A percentile compares a stretch with the other conserved stretches of the same genome.
phyloP scores from a whole-genome alignment of 2,797 vertebrate species.

The Hirundo rustica region DNA sequence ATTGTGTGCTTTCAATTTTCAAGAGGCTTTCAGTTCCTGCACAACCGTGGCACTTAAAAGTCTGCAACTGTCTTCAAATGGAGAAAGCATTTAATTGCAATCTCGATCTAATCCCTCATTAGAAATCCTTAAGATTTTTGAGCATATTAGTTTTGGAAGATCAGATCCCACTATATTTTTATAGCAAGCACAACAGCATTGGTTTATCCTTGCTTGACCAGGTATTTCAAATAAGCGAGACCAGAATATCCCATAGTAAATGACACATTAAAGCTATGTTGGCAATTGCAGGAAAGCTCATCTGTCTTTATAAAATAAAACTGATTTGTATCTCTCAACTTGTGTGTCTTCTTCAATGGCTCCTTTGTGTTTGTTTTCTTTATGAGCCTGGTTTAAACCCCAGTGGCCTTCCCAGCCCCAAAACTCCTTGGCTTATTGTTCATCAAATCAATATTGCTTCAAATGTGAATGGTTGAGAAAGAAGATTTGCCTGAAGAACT shows the following conservation, averaged over 20 bases:
- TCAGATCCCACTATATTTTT: conserved; percentile 69
- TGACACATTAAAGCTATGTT: conserved; percentile 62
- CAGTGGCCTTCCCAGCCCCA: background rate
- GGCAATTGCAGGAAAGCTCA: conserved; percentile 69
- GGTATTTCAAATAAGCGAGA: conserved; percentile 65
- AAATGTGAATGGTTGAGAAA: background rate
- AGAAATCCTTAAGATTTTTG: conserved; percentile 65
- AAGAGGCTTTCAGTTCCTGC: conserved; percentile 13
- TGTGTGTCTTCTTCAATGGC: conserved; percentile 36
- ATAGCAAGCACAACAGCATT: conserved; percentile 64
- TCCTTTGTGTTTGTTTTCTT: background rate
- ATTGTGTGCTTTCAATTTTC: background rate
- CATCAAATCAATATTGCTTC: background rate
- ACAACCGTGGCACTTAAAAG: conserved; percentile 9
- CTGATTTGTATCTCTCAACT: conserved; percentile 68
- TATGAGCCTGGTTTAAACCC: background rate
- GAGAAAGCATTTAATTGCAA: conserved; percentile 44
- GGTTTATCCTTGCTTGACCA: conserved; percentile 69
- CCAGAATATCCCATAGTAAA: conserved; percentile 50
- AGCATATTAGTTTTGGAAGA: conserved; percentile 74
- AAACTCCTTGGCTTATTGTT: background rate
- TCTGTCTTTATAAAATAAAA: conserved; percentile 80
- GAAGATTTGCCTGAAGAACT: background rate
- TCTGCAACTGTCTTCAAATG: conserved; percentile 46
- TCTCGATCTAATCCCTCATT: background rate